phyloP scores from a whole-genome alignment of 2,888 invertebrate species.

The Eristalinus sepulchralis region DNA sequence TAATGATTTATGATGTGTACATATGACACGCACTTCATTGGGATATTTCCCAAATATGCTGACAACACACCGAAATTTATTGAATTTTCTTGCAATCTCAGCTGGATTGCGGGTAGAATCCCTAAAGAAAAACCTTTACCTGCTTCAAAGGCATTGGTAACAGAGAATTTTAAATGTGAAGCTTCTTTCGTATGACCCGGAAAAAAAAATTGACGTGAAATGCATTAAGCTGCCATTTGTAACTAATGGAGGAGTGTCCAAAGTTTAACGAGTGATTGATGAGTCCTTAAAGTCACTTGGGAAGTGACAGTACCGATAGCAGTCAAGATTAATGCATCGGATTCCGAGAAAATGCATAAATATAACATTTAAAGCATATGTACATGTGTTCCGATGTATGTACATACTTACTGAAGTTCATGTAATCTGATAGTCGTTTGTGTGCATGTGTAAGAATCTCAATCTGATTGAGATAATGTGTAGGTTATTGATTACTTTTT shows the following conservation, averaged over 20 bases:
- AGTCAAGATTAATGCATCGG: constrained; percentile 57
- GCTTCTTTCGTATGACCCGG: background rate
- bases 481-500: background rate
- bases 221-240: constrained; percentile 61
- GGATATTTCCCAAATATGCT: background rate
- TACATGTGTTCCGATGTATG: background rate
- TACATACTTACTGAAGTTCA: background rate
- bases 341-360: constrained; percentile 23
- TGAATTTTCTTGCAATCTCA: background rate
- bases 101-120: background rate
- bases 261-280: constrained; percentile 56
- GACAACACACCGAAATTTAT: background rate
- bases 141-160: background rate
- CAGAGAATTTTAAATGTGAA: background rate
- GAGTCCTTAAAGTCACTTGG: constrained; percentile 49
- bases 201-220: constrained; percentile 5
- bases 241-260: constrained; percentile 57
- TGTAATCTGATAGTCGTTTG: background rate
- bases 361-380: background rate
- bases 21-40: background rate
- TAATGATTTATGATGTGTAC: too few relatives aligned
- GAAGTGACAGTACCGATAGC: constrained; percentile 34
- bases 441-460: background rate
- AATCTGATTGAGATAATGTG: background rate
- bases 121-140: background rate